Evolutionary conservation across 2,797 vertebrate species (phyloP).

Genomic region (Australoheros facetus): DNA sequence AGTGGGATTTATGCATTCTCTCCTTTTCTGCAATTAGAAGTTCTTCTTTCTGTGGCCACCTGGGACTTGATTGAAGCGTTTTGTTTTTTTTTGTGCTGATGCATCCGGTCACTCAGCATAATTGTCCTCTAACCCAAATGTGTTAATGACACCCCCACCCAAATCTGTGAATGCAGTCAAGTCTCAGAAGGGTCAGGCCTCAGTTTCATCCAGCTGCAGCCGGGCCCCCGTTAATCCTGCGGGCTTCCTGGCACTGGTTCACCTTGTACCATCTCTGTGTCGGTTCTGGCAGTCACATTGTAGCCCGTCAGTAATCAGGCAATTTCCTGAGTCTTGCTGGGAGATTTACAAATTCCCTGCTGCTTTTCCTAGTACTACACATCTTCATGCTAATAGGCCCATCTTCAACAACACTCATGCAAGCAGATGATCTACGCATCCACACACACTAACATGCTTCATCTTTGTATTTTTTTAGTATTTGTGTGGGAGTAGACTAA

Average conservation of each 20-base stretch:
- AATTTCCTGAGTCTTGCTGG: conserved; percentile 46
- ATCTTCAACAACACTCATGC: neutral
- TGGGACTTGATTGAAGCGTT: conserved; percentile 5
- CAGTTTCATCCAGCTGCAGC: conserved; percentile 19
- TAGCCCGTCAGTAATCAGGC: conserved; percentile 39
- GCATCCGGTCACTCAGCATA: neutral
- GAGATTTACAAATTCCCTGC: conserved; percentile 39
- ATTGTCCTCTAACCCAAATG: conserved; percentile 11
- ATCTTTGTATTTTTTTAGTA: neutral
- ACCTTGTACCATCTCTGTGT: conserved; percentile 29
- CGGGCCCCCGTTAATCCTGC: conserved; percentile 27
- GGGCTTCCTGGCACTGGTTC: conserved; percentile 31
- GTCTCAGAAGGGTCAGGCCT: neutral
- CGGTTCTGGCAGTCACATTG: conserved; percentile 37
- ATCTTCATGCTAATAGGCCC: conserved; percentile 5
- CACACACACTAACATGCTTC: neutral
- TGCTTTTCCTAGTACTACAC: conserved; percentile 22
- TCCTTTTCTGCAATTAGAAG: conserved; percentile 15
- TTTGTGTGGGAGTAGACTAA: neutral
- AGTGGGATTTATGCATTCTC: conserved; percentile 3
- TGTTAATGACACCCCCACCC: conserved; percentile 1
- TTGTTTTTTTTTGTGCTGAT: neutral
- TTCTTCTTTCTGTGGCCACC: neutral
- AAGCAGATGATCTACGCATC: neutral
- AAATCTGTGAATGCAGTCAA: conserved; percentile 10